Evolutionary conservation across 1,140 invertebrate genomes (phyloP).

Genomic region (Popillia japonica): DNA sequence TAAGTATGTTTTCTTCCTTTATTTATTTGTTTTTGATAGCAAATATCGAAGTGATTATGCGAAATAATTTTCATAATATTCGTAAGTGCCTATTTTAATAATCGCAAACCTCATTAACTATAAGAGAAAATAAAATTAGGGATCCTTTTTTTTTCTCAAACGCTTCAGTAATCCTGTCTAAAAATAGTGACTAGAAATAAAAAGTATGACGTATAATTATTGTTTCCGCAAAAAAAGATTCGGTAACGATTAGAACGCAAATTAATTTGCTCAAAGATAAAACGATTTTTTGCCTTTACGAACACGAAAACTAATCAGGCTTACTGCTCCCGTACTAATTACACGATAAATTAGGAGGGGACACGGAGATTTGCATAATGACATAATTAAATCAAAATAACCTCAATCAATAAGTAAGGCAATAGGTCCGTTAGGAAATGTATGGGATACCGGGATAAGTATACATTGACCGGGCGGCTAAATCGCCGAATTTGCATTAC

Average conservation of each 20-base stretch:
- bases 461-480: background rate
- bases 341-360: conserved; percentile 1
- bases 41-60: too few relatives aligned
- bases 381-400: conserved; percentile 36
- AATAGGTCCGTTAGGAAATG: background rate
- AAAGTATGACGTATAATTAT: too few relatives aligned
- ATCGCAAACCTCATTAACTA: too few relatives aligned
- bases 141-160: too few relatives aligned
- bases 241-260: background rate
- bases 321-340: conserved; percentile 3
- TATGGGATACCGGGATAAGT: too few relatives aligned
- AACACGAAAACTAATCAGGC: conserved; percentile 16
- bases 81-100: too few relatives aligned
- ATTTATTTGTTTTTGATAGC: too few relatives aligned
- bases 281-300: conserved; percentile 9
- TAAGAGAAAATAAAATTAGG: too few relatives aligned
- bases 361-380: background rate
- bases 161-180: background rate
- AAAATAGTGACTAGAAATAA: too few relatives aligned
- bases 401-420: conserved; percentile 22
- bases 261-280: background rate
- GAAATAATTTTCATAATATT: too few relatives aligned
- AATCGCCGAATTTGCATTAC: background rate
- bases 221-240: background rate
- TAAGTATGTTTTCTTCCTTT: too few relatives aligned